Conservation (phyloP, 2,113 vertebrate genomes). For the Cyanoramphus novaezelandiae region DNA sequence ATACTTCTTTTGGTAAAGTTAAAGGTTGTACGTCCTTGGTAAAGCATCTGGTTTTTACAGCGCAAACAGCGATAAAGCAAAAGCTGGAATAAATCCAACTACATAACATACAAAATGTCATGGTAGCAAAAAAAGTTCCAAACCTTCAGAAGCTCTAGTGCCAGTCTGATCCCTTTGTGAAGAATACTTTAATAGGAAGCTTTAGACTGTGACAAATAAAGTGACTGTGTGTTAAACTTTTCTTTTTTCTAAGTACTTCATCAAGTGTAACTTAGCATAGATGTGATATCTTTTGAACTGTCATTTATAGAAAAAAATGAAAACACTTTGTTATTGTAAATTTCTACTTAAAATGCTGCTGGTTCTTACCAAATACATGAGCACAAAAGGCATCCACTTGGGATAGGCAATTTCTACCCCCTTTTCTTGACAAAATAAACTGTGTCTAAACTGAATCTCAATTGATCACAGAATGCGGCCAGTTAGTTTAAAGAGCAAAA, state of each 20-base stretch:
- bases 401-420: not conserved
- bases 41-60: slow-evolving; percentile 8
- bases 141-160: not conserved
- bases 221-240: not conserved
- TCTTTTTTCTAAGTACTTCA: not conserved
- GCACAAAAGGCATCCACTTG: not conserved
- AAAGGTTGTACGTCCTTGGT: not conserved
- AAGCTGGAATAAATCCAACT: slow-evolving; percentile 32
- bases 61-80: not conserved
- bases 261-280: not conserved
- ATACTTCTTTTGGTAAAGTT: not conserved
- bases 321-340: not conserved
- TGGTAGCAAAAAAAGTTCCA: not conserved
- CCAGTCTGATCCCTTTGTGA: slow-evolving; percentile 5
- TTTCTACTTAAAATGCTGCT: not conserved
- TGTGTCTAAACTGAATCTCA: not conserved
- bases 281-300: slow-evolving; percentile 3
- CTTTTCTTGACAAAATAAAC: not conserved
- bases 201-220: not conserved
- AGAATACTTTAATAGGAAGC: not conserved
- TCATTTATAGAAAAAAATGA: not conserved
- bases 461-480: too few relatives aligned
- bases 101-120: not conserved
- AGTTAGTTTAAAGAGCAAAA: not conserved
- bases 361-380: not conserved